Evolutionary conservation across 2,113 vertebrate species (phyloP).

Genomic region (Propithecus coquereli): DNA sequence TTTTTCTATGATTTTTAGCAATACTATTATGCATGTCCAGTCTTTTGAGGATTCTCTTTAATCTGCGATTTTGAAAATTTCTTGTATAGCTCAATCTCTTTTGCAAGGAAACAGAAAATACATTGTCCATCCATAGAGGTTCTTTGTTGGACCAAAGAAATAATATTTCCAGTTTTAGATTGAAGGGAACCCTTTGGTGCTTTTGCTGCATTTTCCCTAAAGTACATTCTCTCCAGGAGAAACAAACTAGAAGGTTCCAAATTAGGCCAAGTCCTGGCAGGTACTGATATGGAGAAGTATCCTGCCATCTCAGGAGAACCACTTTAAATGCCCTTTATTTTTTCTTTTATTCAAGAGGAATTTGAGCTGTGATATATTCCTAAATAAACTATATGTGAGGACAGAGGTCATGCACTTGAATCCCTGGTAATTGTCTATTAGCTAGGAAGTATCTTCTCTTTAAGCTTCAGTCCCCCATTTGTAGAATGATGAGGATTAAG

Average conservation of each 20-base stretch:
- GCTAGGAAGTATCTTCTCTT: neutral
- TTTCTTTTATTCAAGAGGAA: slow-evolving; percentile 20
- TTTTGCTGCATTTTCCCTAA: slow-evolving; percentile 19
- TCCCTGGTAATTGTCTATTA: neutral
- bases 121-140: slow-evolving; percentile 12
- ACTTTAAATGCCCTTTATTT: slow-evolving; percentile 27
- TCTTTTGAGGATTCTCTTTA: slow-evolving; percentile 55
- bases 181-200: slow-evolving; percentile 9
- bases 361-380: neutral
- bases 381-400: neutral
- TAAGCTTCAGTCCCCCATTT: neutral
- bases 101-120: slow-evolving; percentile 46
- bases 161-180: slow-evolving; percentile 48
- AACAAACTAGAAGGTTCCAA: slow-evolving; percentile 22
- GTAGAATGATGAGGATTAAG: neutral
- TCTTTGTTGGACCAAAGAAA: slow-evolving; percentile 53
- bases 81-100: slow-evolving; percentile 27
- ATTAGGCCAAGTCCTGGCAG: slow-evolving; percentile 51
- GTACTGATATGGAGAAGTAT: neutral
- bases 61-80: slow-evolving; percentile 59
- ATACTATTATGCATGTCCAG: slow-evolving; percentile 36
- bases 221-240: slow-evolving; percentile 17
- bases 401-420: neutral
- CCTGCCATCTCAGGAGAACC: neutral
- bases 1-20: slow-evolving; percentile 41